Evolutionary conservation across 2,888 invertebrate genomes (phyloP), one percentile per base, ranked within the genome.

Genomic region (Sepioteuthis lessoniana): DNA sequence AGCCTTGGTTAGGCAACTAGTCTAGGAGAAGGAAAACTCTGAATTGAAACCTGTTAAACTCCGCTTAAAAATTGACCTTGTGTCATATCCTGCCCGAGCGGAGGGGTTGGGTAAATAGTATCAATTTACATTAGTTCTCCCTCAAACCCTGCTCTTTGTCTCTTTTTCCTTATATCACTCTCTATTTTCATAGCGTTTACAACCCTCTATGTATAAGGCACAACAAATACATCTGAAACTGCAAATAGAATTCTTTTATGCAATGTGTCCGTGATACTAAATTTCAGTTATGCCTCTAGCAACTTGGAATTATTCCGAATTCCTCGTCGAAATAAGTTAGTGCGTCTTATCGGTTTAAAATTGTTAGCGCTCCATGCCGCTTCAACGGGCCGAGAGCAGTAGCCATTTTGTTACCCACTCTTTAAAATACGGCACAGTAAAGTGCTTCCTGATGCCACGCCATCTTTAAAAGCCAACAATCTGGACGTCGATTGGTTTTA

Each of bases 401-500:
- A 13, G 76, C 76, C 76, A 31, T 76, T 76, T 76, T 76, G 76
- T 76, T 76, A 2, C 10, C n/a, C 25, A 10, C 31, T 13, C 28
- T 76, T 76, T 28, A 76, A n/a, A 76, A 42, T 42, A 42, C 4
- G 31, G 8, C 31, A 13, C 0, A 10, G 76, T 10, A 76, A 76
- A 76, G 76, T 76, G 76, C 76, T 76, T 76, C 76, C 76, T 76
- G 76, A 76, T 31, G 76, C 76, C 76, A 76, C 31, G 76, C 76
- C 76, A 76, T 76, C 76, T 76, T 76, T 76, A 76, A 76, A 76
- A 76, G 76, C 76, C 31, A 31, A 76, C 76, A 76, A 76, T n/a
- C 31, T 76, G 76, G 76, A 76, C 31, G 76, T 76, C 31, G 76
- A 76, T 76, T 76, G 76, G 76, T 76, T 76, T 76, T 76, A 76